Evolutionary conservation across 2,113 vertebrate species (phyloP).

Genomic region (Sinocyclocheilus anshuiensis): DNA sequence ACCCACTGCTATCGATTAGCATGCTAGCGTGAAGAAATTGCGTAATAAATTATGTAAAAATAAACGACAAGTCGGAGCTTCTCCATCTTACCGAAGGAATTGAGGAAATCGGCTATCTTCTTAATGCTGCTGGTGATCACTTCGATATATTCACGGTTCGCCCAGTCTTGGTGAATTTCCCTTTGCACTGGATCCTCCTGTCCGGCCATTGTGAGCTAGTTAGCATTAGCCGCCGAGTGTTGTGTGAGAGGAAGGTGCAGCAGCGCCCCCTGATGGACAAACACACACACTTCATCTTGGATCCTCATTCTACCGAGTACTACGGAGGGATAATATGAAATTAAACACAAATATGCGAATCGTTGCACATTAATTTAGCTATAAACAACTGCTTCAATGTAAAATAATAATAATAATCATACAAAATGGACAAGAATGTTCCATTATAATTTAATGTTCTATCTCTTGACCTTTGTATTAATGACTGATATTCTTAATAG

Average conservation of each 20-base stretch:
- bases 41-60: neutral
- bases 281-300: neutral
- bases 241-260: neutral
- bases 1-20: constrained; percentile 5
- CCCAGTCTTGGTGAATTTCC: constrained; percentile 97
- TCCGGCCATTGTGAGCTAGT: constrained; percentile 83
- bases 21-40: constrained; percentile 7
- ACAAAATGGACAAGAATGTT: neutral
- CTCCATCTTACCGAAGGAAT: constrained; percentile 85
- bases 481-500: neutral
- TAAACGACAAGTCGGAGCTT: neutral
- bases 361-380: too few species aligned
- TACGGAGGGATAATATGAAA: neutral
- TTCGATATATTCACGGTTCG: constrained; percentile 95
- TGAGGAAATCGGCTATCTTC: constrained; percentile 96
- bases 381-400: too few species aligned
- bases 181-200: constrained; percentile 94
- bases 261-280: constrained; percentile 18
- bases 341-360: neutral
- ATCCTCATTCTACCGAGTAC: too few species aligned
- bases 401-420: too few species aligned
- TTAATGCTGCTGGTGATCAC: constrained; percentile 97
- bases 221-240: neutral
- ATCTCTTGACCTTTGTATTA: neutral
- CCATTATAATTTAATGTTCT: neutral